phyloP scores from a whole-genome alignment of 2,113 vertebrate genomes.

The Sporophila hypoxantha region DNA sequence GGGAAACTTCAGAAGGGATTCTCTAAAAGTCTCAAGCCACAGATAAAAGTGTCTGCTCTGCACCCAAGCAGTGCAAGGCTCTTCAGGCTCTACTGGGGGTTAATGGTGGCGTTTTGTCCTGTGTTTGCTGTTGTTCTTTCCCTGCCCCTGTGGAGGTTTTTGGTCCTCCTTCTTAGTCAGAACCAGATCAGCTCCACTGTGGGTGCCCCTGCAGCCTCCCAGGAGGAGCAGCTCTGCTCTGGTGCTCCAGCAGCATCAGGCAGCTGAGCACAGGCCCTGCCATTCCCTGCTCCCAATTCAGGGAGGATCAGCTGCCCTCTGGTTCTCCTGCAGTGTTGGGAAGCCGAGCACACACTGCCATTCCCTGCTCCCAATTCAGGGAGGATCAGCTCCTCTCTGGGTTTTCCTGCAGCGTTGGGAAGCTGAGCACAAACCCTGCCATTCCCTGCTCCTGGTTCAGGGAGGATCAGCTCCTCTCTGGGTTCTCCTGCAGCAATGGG shows the following conservation, averaged over 20 bases:
- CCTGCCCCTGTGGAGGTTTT: neutral
- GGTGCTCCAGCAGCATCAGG: neutral
- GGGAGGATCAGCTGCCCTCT: neutral
- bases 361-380: neutral
- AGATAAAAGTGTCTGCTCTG: neutral
- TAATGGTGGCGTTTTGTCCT: rapidly evolving
- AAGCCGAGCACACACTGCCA: neutral
- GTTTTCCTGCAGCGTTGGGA: neutral
- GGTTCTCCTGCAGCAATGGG: too few species aligned
- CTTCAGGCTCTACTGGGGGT: neutral
- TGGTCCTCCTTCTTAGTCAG: neutral
- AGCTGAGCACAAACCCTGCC: neutral
- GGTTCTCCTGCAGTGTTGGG: too few species aligned
- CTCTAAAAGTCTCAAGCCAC: neutral
- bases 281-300: neutral
- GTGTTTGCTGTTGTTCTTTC: neutral
- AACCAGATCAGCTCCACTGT: rapidly evolving
- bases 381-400: neutral
- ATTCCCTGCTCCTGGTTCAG: too few species aligned
- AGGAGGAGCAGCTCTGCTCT: neutral
- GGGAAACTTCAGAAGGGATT: neutral
- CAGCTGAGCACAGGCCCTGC: neutral
- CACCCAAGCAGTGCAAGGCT: neutral
- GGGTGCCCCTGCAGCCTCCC: neutral
- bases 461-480: too few species aligned